Evolutionary conservation across 1,140 invertebrate genomes (phyloP), one percentile per base, ranked within the genome.

Genomic region (Drosophila lowei): DNA sequence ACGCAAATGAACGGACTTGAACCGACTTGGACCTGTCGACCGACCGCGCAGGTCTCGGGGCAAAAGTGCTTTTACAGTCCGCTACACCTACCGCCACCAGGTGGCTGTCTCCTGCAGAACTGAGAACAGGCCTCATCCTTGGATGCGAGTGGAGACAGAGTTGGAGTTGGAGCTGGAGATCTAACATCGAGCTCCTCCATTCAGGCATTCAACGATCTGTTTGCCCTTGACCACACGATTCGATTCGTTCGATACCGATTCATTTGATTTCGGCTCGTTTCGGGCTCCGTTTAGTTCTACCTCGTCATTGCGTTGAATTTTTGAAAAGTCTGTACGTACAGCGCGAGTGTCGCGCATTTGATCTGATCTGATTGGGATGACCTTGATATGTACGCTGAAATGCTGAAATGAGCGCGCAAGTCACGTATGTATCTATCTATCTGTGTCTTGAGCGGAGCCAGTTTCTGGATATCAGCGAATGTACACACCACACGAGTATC

Each of bases 291-390:
- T 64, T 25, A 11, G 55, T 71, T 72, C 67, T 72, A 53, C 56
- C n/a, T 7, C 44, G 44, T n/a, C 55, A 54, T 42, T 59, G 44
- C 53, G 50, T 57, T 79, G 71, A 53, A 43, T 56, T 66, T 70
- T 75, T 38, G 38, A 54, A 72, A 79, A 65, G 71, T 76, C 18
- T 18, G 18, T 18, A 2, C 18, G 18, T 18, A 18, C 1, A 18
- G 18, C 18, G 18, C 18, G 18, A 18, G 18, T 18, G 18, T 18
- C 18, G 18, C 18, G 18, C 18, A 18, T 18, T 18, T 18, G 30
- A 48, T 34, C 18, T 41, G 47, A 46, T 72, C 50, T 56, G 46
- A 62, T 63, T 72, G 63, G 50, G 50, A 30, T 48, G 70, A 72
- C 70, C 70, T 72, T 72, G 57, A 68, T 68, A 48, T 0, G 3